These are phyloP conservation scores for Alauda arvensis DNA, from an alignment of 2,797 vertebrate genomes.

Conservation along the genomic window DNA sequence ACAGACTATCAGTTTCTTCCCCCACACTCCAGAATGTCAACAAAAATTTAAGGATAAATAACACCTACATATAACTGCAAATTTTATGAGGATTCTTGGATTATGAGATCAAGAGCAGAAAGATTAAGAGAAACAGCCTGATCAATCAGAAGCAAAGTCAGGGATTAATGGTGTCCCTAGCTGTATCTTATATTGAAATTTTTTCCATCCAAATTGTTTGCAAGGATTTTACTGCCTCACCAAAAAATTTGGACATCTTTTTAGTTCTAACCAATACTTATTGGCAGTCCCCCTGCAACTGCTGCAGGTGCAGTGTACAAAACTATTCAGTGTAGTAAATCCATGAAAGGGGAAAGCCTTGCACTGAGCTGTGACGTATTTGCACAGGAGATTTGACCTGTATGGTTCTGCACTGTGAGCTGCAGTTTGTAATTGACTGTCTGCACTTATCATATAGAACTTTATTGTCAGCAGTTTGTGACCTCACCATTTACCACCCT, in stretches of 20 bases:
- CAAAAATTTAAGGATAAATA: background rate
- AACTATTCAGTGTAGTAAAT: background rate
- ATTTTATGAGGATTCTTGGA: background rate
- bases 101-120: background rate
- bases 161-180: background rate
- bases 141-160: background rate
- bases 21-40: background rate
- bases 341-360: background rate
- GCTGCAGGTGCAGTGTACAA: rapidly evolving
- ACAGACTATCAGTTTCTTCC: background rate
- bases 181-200: background rate
- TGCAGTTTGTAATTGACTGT: background rate
- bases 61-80: background rate
- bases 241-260: background rate
- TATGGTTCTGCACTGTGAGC: background rate
- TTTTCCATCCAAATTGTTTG: background rate
- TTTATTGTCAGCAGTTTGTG: background rate
- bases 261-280: background rate
- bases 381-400: background rate
- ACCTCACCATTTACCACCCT: background rate
- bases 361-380: background rate
- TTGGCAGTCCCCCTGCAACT: background rate
- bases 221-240: background rate
- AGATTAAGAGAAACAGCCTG: background rate
- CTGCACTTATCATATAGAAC: background rate